Evolutionary conservation across 2,888 invertebrate species (phyloP), one percentile per base, ranked within the genome.

Genomic region (Nowickia ferox): DNA sequence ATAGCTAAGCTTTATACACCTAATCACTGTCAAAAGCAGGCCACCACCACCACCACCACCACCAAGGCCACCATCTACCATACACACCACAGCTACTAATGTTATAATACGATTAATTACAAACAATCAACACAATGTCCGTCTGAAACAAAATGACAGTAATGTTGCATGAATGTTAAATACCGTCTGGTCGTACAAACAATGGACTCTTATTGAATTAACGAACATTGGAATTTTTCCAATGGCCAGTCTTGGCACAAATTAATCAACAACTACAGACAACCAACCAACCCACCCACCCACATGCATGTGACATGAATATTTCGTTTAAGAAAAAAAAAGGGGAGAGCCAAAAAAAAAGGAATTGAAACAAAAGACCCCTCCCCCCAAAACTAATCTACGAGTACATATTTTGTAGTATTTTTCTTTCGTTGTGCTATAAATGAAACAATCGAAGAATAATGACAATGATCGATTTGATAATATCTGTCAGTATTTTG

Each of bases 391-490:
- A 38, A 46, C 1, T 46, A 76, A 78, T 59, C 30, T 6, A 30
- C 30, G 6, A 30, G 42, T 81, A 59, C 68, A 11, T 48, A 75
- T 74, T 79, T 84, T 63, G 59, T 66, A 46, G 61, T 59, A 57
- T 71, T 85, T 77, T 53, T 11, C 40, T 40, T 55, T 55, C 55
- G 17, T 22, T 11, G 46, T 11, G 19, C 8, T 71, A 84, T 79
- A 87, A 86, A 87, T 87, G 84, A 88, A 88, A 90, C 91, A 92
- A 92, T 92, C 92, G 91, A 92, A 92, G 89, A 90, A 91, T 92
- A 92, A 92, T 92, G 92, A 92, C 92, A 92, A 91, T 92, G 92
- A 92, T 92, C 91, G 92, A 92, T 92, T 92, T 92, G 89, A 90
- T 90, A 91, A 92, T 92, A 92, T 92, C 91, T 92, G 92, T 92